Evolutionary conservation across 2,113 vertebrate species (phyloP), one percentile per base, ranked within the genome.

Genomic region (Cyanistes caeruleus): DNA sequence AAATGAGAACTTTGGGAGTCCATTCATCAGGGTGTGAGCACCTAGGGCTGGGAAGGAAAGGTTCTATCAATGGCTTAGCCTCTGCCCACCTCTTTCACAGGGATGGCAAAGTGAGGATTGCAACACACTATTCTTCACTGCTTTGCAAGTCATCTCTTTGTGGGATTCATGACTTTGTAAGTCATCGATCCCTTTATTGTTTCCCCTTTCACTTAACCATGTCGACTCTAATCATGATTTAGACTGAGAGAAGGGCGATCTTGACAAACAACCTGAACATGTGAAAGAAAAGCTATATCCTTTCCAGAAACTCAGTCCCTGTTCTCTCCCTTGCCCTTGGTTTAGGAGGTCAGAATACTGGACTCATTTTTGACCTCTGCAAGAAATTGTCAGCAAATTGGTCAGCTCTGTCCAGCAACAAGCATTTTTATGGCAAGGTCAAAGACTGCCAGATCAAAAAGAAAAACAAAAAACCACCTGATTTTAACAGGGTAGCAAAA

Each of bases 221-320:
- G 3, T 28, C 53, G 31, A 56, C 9, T 80, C 7, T 27, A 41
- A 67, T 8, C 5, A 20, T n/a, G 46, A 41, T 39, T 86, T 53
- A 84, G 28, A 25, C 8, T 30, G 11, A 31, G 10, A 73, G 19
- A 64, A 59, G 16, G 22, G 7, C 2, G 11, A 68, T 64, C 24
- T 74, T 60, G 24, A 52, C 15, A 22, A 3, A 31, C 1, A 88
- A 24, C 7, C 9, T 56, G 10, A 79, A 52, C 23, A 53, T 37
- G 2, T 35, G 5, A 48, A 59, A 78, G 39, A 67, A 59, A 48
- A 3, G 0, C 2, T 15, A 1, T 12, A 9, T 41, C 17, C 3
- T 11, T 83, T 76, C 67, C 12, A 37, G 46, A 41, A 69, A 65
- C 4, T 44, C 7, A 11, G 56, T 85, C 16, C 8, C 5, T 39